phyloP scores from a whole-genome alignment of 2,888 invertebrate genomes.

The Nomada hirtipes region DNA sequence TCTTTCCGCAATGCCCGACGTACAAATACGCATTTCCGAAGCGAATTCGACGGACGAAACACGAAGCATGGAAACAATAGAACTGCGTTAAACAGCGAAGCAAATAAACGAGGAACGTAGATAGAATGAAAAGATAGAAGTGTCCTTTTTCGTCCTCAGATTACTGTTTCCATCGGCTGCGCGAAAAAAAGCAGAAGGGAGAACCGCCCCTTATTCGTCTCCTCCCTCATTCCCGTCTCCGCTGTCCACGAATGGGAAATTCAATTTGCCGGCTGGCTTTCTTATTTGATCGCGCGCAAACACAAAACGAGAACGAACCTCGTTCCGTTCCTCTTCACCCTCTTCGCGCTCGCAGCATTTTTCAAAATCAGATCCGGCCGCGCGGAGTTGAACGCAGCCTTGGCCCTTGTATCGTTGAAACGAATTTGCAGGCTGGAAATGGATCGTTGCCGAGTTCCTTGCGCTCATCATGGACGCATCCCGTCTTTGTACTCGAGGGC shows the following conservation, averaged over 20 bases:
- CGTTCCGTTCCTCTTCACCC: constrained; percentile 21
- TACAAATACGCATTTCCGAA: too few relatives aligned
- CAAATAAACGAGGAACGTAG: constrained; percentile 24
- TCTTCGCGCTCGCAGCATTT: constrained; percentile 49
- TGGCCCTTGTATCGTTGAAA: constrained; percentile 42
- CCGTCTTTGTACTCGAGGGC: background rate
- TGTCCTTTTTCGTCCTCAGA: background rate
- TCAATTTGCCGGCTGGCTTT: constrained; percentile 64
- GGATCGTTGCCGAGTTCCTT: constrained; percentile 17
- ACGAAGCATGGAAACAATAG: background rate
- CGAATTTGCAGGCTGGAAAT: constrained; percentile 53
- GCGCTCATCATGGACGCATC: background rate
- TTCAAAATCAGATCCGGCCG: constrained; percentile 60
- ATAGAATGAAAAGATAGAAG: constrained; percentile 2
- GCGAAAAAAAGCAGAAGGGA: background rate
- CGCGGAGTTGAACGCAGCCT: constrained; percentile 31
- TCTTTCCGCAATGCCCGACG: too few relatives aligned
- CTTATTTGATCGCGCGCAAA: constrained; percentile 64
- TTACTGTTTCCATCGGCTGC: background rate
- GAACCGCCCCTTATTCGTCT: background rate
- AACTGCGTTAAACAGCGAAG: background rate
- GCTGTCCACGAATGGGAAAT: constrained; percentile 61
- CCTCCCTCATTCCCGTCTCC: background rate
- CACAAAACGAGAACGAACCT: constrained; percentile 29
- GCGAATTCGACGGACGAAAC: too few relatives aligned